Percentiles rank a stretch among this genome's conserved stretches.
Conservation (phyloP, 2,888 invertebrate genomes). For the Bombylius major region DNA sequence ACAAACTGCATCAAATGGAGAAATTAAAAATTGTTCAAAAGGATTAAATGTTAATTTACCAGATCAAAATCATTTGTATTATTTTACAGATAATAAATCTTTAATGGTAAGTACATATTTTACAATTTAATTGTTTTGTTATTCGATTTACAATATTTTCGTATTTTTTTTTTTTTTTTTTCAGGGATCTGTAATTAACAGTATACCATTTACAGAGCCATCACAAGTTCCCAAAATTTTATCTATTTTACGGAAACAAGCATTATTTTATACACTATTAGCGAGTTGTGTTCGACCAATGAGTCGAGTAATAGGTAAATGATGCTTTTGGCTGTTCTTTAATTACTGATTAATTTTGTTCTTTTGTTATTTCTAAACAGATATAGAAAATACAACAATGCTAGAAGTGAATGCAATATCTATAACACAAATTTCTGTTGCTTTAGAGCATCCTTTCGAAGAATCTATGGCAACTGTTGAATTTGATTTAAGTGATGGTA, state of each 20-base stretch:
- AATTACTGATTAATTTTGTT: background rate
- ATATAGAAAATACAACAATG: constrained; percentile 48
- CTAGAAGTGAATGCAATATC: constrained; percentile 86
- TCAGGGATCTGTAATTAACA: constrained; percentile 36
- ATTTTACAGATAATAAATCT: constrained; percentile 69
- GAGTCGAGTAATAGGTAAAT: constrained; percentile 56
- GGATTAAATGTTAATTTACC: constrained; percentile 82
- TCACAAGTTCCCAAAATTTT: constrained; percentile 83
- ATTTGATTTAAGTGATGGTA: constrained; percentile 69
- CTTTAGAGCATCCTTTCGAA: constrained; percentile 83
- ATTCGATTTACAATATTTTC: background rate
- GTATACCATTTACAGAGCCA: constrained; percentile 88
- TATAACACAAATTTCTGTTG: constrained; percentile 78
- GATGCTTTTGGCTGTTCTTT: background rate
- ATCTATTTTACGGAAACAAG: constrained; percentile 73
- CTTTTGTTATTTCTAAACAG: constrained; percentile 22
- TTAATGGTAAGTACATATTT: constrained; percentile 49
- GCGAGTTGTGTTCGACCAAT: constrained; percentile 78
- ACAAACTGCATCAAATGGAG: constrained; percentile 61
- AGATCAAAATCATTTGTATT: constrained; percentile 89
- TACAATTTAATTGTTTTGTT: too few relatives aligned
- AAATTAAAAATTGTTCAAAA: constrained; percentile 58
- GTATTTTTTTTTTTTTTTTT: constrained; percentile 5
- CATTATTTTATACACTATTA: constrained; percentile 79
- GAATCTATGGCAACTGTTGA: constrained; percentile 90